Conservation (phyloP, 1,140 invertebrate species). For the Saccostrea cuccullata region DNA sequence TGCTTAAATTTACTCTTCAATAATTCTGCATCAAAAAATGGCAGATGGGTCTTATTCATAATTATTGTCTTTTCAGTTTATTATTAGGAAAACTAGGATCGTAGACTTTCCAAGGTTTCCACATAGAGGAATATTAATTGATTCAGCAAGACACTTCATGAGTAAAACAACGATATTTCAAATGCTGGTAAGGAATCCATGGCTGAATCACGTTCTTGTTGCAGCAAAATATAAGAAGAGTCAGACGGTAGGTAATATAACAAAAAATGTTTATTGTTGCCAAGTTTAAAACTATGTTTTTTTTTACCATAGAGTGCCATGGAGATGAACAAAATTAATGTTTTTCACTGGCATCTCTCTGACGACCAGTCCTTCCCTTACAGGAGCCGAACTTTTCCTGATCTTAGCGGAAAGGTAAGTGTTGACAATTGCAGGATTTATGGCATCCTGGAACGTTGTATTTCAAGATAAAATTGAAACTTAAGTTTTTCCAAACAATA, state of each 20-base stretch:
- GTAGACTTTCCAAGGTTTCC: slow-evolving; percentile 76
- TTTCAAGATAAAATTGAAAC: too few relatives aligned
- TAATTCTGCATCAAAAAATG: too few relatives aligned
- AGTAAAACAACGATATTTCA: slow-evolving; percentile 48
- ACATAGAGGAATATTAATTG: slow-evolving; percentile 79
- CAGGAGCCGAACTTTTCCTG: slow-evolving; percentile 79
- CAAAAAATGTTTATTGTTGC: too few relatives aligned
- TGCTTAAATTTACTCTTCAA: too few relatives aligned
- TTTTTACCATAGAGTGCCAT: slow-evolving; percentile 69
- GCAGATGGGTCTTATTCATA: too few relatives aligned
- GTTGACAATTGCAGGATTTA: background rate
- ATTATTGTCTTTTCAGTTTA: slow-evolving; percentile 57
- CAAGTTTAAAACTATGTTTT: too few relatives aligned
- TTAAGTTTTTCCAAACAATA: too few relatives aligned
- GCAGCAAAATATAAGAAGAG: too few relatives aligned
- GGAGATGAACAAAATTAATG: slow-evolving; percentile 77
- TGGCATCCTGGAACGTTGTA: too few relatives aligned
- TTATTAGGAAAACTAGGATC: slow-evolving; percentile 66
- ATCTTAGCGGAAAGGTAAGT: slow-evolving; percentile 76
- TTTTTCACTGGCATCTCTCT: slow-evolving; percentile 84
- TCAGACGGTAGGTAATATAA: too few relatives aligned
- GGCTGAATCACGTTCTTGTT: too few relatives aligned
- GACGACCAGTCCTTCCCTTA: slow-evolving; percentile 83
- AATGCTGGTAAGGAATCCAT: slow-evolving; percentile 30
- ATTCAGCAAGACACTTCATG: slow-evolving; percentile 80